phyloP scores from a whole-genome alignment of 2,797 vertebrate species.

The Danio albolineatus region DNA sequence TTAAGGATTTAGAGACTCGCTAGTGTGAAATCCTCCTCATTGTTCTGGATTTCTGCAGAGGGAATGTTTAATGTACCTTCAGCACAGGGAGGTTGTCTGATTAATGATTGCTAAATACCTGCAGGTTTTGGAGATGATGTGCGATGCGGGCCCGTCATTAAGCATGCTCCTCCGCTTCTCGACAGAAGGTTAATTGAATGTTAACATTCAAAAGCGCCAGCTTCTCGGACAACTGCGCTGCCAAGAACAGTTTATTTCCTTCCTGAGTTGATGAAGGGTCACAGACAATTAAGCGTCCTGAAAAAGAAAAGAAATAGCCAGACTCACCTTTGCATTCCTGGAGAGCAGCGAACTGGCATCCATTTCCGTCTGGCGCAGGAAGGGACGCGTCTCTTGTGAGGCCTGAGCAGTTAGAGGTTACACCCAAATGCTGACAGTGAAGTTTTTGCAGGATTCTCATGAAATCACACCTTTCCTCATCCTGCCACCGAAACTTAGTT shows the following conservation, averaged over 20 bases:
- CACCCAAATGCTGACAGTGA: conserved; percentile 39
- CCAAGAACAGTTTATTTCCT: conserved; percentile 56
- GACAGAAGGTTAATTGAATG: conserved; percentile 62
- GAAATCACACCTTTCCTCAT: conserved; percentile 54
- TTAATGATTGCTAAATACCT: conserved; percentile 60
- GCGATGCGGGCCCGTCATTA: conserved; percentile 54
- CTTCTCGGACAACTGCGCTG: conserved; percentile 49
- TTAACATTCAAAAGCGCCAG: conserved; percentile 54
- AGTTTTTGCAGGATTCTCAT: conserved; percentile 29
- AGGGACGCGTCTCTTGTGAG: background rate
- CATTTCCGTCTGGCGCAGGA: conserved; percentile 46
- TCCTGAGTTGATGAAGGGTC: conserved; percentile 52
- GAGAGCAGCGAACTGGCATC: conserved; percentile 39
- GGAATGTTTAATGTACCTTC: conserved; percentile 43
- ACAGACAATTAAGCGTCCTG: conserved; percentile 56
- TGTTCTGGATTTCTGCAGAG: conserved; percentile 26
- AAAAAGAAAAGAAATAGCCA: conserved; percentile 27
- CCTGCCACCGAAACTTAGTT: conserved; percentile 27
- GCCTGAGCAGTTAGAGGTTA: conserved; percentile 43
- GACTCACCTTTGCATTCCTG: conserved; percentile 48
- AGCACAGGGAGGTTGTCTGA: conserved; percentile 48
- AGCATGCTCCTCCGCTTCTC: conserved; percentile 55
- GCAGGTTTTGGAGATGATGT: conserved; percentile 53
- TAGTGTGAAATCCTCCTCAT: conserved; percentile 25
- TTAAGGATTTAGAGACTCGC: conserved; percentile 36